phyloP scores from a whole-genome alignment of 2,113 vertebrate species.

The Miniopterus natalensis region DNA sequence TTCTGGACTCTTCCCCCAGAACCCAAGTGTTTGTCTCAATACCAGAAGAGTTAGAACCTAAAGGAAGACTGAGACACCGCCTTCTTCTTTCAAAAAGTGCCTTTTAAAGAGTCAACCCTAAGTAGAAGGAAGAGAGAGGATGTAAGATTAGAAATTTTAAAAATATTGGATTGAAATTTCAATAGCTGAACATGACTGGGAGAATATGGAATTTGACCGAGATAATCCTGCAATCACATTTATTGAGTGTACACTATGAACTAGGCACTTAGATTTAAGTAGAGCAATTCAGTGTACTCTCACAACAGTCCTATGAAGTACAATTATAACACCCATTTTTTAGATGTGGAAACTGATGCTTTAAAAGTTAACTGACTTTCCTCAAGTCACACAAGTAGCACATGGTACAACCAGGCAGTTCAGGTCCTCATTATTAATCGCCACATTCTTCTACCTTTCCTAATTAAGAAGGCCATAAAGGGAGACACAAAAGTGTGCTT shows the following conservation, averaged over 20 bases:
- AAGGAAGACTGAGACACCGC: neutral
- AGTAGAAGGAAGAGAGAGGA: neutral
- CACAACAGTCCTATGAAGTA: neutral
- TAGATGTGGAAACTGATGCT: neutral
- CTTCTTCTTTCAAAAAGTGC: slow-evolving; percentile 12
- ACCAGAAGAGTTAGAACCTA: neutral
- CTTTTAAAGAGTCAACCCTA: neutral
- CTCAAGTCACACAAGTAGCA: neutral
- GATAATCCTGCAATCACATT: neutral
- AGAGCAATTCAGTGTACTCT: neutral
- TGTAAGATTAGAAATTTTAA: neutral
- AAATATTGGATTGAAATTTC: neutral
- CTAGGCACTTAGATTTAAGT: neutral
- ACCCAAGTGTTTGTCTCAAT: neutral
- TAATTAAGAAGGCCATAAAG: neutral
- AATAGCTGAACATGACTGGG: neutral
- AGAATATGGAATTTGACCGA: neutral
- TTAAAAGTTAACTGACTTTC: neutral
- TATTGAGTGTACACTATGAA: neutral
- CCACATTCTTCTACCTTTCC: neutral
- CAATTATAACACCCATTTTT: neutral
- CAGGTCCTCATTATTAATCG: neutral
- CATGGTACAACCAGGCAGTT: neutral
- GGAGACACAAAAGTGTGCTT: slow-evolving; percentile 9
- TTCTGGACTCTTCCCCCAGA: neutral